Base-by-base conservation (phyloP, 2,888 invertebrate genomes). In the Pantelozetes paolii region DNA sequence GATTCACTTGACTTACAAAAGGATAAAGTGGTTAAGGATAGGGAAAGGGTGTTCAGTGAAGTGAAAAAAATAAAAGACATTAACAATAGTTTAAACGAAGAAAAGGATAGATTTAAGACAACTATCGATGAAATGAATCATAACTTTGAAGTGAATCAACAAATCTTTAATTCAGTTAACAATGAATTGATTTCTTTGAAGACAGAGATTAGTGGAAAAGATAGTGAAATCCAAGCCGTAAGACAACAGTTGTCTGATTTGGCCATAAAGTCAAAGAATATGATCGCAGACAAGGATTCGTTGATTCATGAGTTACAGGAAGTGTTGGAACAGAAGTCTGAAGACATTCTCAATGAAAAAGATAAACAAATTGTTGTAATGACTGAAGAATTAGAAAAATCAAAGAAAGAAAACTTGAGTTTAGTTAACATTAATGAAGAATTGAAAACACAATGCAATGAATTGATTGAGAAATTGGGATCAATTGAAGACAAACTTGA, bases 201-300 rank as follows among this genome's bases (percentile, higher is more conserved):
- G 28, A 13, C 59, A 1, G 28, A 59, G 15, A 1, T 26, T 1
- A 30, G 13, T 15, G 59, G 28, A 28, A 59, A 59, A 18, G 59
- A 59, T 13, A 59, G 28, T 6, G 28, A 59, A 30, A 59, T 59
- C 9, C 28, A 28, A 6, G 15, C 28, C 28, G 59, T 59, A 1
- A 59, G 59, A 59, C 59, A 30, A 59, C 59, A 59, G 59, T 59
- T 59, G 59, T 28, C 2, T 59, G 59, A 59, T 30, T 59, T 59
- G 18, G 59, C 59, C 15, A 1, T 11, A 5, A 59, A 59, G 26
- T 59, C 59, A 28, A 59, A 59, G 59, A 28, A n/a, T 59, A 28
- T 59, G 9, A 59, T 59, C 30, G 59, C 8, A 11, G 23, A 59
- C 26, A 59, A 59, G 30, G 59, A 59, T 20, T 28, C 59, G 23